Conservation (phyloP, 2,888 invertebrate species). For the Metallyticus violacea region DNA sequence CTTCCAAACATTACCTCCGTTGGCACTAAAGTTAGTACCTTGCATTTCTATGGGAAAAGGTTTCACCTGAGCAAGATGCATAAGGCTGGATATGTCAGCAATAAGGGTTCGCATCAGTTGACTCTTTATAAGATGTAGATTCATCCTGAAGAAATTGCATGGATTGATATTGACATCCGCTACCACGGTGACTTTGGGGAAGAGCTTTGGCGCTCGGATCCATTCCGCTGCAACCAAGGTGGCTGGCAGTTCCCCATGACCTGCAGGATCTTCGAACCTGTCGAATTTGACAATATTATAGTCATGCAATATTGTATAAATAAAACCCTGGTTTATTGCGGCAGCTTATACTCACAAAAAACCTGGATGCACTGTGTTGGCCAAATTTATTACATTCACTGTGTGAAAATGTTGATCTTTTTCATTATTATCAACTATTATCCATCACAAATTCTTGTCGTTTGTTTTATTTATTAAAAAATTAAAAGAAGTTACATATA, state of each 20-base stretch:
- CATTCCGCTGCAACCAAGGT: neutral
- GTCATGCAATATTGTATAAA: no score
- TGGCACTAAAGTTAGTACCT: neutral
- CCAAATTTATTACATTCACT: no score
- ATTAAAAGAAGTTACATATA: no score
- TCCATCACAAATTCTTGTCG: no score
- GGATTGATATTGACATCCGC: neutral
- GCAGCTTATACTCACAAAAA: no score
- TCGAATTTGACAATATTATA: no score
- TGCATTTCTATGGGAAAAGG: neutral
- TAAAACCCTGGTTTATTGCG: no score
- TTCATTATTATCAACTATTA: neutral
- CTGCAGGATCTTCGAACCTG: slow-evolving; percentile 21
- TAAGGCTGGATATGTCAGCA: neutral
- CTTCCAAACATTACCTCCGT: slow-evolving; percentile 20
- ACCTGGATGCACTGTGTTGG: no score
- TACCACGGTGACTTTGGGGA: neutral
- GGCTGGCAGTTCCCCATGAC: neutral
- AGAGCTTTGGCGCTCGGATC: neutral
- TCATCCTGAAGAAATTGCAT: neutral
- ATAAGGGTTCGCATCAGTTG: neutral
- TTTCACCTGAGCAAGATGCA: neutral
- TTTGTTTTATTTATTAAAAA: no score
- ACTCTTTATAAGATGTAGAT: neutral
- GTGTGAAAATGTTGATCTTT: neutral